Base-by-base conservation (phyloP, 2,113 vertebrate species). In the Haemorhous mexicanus region DNA sequence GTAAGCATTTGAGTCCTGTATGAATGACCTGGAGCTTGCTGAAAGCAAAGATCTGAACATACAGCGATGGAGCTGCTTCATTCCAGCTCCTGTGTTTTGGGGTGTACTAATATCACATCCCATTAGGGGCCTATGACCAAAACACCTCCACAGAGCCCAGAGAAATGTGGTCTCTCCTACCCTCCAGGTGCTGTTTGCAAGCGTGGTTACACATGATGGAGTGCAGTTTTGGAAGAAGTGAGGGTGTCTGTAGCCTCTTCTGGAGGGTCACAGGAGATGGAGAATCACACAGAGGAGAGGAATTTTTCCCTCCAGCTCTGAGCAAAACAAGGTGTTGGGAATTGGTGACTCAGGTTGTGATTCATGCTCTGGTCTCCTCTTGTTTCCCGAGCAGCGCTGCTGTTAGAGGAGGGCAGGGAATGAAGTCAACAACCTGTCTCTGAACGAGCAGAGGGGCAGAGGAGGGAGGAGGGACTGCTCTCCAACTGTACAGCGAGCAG, bases 161-260 rank as follows among this genome's bases (percentile, higher is more conserved):
- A 1, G 1, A 68, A 46, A 35, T 0, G 2, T 5, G 26, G 12
- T 30, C 15, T 53, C 39, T 62, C 73, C 39, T 35, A 4, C 33
- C 28, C 58, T 52, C 27, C 19, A 17, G 43, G 17, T 37, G 22
- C 4, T 69, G 41, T 70, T 68, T 56, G 28, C 33, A 47, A 55
- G n/a, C 46, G 18, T 2, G 1, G 14, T 37, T 30, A 22, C 1
- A 0, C 33, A 21, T 0, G 0, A 30, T 4, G 28, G n/a, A 64
- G 28, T 64, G 23, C 3, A 2, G 55, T 7, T 68, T 63, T 67
- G 46, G n/a, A 44, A 63, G 44, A 59, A n/a, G 32, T 16, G 53
- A 10, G 8, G 10, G 13, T 8, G 4, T 26, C 17, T 68, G 30
- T 16, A 52, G 17, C 27, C 90, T 61, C 30, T 87, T 88, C 75